A percentile compares a stretch with the other conserved stretches of the same genome.
These are phyloP conservation scores for Agrochola circellaris DNA, from an alignment of 2,888 invertebrate genomes.

Conservation along the genomic window DNA sequence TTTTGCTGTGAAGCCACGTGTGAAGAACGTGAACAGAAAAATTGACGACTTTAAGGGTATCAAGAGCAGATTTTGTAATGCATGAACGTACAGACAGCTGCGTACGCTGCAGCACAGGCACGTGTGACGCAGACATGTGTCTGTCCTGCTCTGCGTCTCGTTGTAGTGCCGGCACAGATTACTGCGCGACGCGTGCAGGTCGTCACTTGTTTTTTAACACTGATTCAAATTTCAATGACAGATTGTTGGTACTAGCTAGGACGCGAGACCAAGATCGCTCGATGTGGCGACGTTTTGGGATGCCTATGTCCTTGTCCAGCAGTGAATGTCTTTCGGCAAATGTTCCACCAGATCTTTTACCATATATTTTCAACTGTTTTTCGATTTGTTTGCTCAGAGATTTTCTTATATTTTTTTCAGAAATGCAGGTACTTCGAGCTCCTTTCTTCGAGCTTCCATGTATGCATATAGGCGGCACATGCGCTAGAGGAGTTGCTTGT, in stretches of 20 bases:
- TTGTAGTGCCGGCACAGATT: too few relatives aligned
- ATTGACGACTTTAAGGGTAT: neutral
- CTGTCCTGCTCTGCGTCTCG: too few relatives aligned
- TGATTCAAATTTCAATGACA: too few relatives aligned
- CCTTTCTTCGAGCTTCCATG: slow-evolving; percentile 37
- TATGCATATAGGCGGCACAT: slow-evolving; percentile 13
- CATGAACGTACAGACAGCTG: too few relatives aligned
- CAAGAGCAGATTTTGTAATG: too few relatives aligned
- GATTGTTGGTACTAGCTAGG: too few relatives aligned
- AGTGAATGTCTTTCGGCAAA: neutral
- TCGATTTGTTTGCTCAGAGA: neutral
- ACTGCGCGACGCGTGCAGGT: too few relatives aligned
- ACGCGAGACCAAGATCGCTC: neutral
- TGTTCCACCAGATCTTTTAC: neutral
- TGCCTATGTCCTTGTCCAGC: too few relatives aligned
- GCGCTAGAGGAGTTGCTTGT: slow-evolving; percentile 7
- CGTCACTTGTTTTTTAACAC: too few relatives aligned
- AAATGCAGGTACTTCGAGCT: neutral
- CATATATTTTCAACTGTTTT: neutral
- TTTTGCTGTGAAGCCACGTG: neutral
- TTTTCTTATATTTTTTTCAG: slow-evolving; percentile 4
- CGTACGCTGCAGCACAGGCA: too few relatives aligned
- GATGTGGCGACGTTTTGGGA: too few relatives aligned
- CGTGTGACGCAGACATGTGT: too few relatives aligned
- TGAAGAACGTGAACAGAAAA: neutral